Conservation (phyloP, 2,888 invertebrate species). For the Pheosia gnoma region DNA sequence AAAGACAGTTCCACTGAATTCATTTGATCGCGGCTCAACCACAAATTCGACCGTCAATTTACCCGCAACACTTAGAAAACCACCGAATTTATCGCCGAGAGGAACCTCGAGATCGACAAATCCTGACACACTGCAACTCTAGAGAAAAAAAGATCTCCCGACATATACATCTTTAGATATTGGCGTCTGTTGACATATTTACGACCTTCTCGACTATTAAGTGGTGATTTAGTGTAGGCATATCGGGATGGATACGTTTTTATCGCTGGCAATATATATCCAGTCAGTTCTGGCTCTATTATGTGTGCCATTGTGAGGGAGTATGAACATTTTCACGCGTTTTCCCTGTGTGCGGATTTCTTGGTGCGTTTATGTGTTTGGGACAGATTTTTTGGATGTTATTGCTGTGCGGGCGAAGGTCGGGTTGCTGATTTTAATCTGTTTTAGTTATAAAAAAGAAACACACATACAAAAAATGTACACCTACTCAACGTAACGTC, state of each 20-base stretch:
- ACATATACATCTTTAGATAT: conserved; percentile 79
- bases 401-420: neutral
- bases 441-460: no score
- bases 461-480: no score
- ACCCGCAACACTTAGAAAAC: conserved; percentile 12
- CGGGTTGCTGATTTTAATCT: neutral
- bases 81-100: conserved; percentile 4
- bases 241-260: conserved; percentile 84
- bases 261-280: conserved; percentile 81
- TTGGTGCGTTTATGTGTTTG: conserved; percentile 6
- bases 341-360: conserved; percentile 29
- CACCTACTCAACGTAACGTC: no score
- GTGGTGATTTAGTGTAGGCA: conserved; percentile 81
- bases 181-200: conserved; percentile 82
- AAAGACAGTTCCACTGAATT: neutral
- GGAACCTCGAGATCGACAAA: conserved; percentile 40
- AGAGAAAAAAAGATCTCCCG: conserved; percentile 58
- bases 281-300: conserved; percentile 71
- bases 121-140: conserved; percentile 47
- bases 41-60: conserved; percentile 14
- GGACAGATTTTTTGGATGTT: neutral
- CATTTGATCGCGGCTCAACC: neutral
- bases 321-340: conserved; percentile 41
- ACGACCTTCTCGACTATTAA: conserved; percentile 80
- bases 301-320: conserved; percentile 63